These are phyloP conservation scores for Addax nasomaculatus DNA, from an alignment of 2,113 vertebrate species.

Conservation along the genomic window DNA sequence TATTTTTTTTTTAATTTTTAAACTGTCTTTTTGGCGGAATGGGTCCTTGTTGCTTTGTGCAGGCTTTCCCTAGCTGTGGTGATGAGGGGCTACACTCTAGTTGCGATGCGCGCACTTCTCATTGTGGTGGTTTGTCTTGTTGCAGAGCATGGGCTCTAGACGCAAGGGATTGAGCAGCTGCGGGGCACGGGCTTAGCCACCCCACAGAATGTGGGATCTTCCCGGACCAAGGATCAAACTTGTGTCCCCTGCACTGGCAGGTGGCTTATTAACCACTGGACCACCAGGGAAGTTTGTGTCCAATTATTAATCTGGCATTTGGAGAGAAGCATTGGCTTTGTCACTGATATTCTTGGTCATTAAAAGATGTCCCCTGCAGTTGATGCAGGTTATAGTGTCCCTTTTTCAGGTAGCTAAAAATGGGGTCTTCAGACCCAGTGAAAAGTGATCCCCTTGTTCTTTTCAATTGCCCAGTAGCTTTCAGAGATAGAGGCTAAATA, in stretches of 20 bases:
- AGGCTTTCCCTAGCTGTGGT: not conserved
- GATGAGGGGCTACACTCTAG: not conserved
- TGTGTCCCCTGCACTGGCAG: not conserved
- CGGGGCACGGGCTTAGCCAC: accelerated
- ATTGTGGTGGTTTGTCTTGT: not conserved
- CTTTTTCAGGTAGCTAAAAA: not conserved
- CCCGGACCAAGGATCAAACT: not conserved
- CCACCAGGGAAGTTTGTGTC: not conserved
- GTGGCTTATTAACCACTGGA: not conserved
- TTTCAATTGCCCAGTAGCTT: not conserved
- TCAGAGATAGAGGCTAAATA: not conserved
- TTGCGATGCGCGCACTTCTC: accelerated
- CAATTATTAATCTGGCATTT: not conserved
- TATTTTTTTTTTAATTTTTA: not conserved
- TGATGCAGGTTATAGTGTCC: not conserved
- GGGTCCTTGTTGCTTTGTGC: not conserved
- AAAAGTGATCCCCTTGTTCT: not conserved
- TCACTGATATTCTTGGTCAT: not conserved
- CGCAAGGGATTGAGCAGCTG: not conserved
- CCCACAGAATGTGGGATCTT: not conserved
- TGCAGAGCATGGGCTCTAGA: not conserved
- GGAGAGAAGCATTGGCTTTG: not conserved
- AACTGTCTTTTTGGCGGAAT: accelerated
- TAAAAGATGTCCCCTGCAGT: not conserved
- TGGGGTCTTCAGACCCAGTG: not conserved